Percentiles rank a stretch among this genome's conserved stretches.
Evolutionary conservation across 2,797 vertebrate species (phyloP).

Genomic region (Mus spretus): DNA sequence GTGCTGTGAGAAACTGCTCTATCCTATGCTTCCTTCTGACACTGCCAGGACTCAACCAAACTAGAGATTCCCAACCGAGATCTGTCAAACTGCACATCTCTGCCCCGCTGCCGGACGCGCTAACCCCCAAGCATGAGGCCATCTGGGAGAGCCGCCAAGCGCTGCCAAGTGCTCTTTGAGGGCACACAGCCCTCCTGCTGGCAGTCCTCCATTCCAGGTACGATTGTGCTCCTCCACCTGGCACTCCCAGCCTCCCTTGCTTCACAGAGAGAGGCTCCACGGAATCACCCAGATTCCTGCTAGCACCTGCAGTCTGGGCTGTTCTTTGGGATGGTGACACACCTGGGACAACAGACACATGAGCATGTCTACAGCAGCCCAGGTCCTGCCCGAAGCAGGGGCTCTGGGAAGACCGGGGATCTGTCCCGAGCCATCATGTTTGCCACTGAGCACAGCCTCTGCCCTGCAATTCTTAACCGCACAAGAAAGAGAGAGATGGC

Average conservation of each 20-base stretch:
- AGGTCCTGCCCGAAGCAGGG: background rate
- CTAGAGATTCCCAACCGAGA: background rate
- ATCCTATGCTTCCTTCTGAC: background rate
- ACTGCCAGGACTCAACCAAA: background rate
- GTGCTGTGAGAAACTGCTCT: too few species aligned
- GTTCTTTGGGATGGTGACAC: background rate
- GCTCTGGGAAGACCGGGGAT: background rate
- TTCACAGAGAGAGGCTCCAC: background rate
- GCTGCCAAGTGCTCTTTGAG: slow-evolving; percentile 37
- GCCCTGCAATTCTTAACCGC: background rate
- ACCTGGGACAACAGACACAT: background rate
- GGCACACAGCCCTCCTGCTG: background rate
- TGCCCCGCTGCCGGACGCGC: background rate
- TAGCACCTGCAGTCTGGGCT: background rate
- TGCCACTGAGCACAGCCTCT: background rate
- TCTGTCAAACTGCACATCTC: background rate
- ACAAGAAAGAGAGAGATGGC: background rate
- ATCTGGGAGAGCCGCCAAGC: background rate
- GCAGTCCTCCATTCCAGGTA: background rate
- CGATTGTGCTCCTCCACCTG: background rate
- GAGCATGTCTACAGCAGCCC: too few species aligned
- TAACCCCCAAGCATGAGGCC: background rate
- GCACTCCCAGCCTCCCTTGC: background rate
- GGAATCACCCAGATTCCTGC: background rate
- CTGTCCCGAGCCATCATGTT: background rate